Evolutionary conservation across 2,888 invertebrate genomes (phyloP), one percentile per base, ranked within the genome.

Genomic region (Drosophila subquinaria): DNA sequence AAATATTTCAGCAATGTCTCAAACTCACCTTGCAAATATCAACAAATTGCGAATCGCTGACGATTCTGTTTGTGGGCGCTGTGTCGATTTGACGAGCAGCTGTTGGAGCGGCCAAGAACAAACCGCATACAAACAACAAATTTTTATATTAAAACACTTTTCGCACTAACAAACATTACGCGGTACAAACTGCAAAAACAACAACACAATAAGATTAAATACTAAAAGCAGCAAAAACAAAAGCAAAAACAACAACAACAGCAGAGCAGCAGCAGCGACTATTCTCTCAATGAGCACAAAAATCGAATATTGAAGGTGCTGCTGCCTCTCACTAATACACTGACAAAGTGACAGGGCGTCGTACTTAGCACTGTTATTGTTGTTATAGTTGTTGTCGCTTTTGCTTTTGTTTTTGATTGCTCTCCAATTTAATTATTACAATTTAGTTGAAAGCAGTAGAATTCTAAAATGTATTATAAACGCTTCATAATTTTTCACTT

Each of bases 231-330:
- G 55, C 38, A 69, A 64, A 60, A 71, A 42, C 40, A 48, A 38
- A 9, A 55, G 13, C 20, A 50, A 57, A 17, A 67, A 48, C 48
- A 71, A 40, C 47, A 53, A 45, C 61, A 60, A 53, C 52, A 78
- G 47, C 35, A 69, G 33, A 35, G 35, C 50, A 48, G 17, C 11
- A 36, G 48, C 45, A 47, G 30, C 48, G 50, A 68, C 64, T 64
- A 47, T 69, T 65, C 77, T 73, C 69, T 69, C 76, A 78, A 73
- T 79, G 73, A 68, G 60, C 57, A 53, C 52, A 65, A 61, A 80
- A 82, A 84, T 82, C 71, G 76, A 84, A 83, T 43, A 83, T 76
- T 20, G 64, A 76, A 73, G 80, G 82, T 81, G 84, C 76, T 72
- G 40, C 35, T 45, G 45, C 3, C 61, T 61, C 61, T 74, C 65